Evolutionary conservation across 2,113 vertebrate species (phyloP), one percentile per base, ranked within the genome.

Genomic region (Bostrychus sinensis): DNA sequence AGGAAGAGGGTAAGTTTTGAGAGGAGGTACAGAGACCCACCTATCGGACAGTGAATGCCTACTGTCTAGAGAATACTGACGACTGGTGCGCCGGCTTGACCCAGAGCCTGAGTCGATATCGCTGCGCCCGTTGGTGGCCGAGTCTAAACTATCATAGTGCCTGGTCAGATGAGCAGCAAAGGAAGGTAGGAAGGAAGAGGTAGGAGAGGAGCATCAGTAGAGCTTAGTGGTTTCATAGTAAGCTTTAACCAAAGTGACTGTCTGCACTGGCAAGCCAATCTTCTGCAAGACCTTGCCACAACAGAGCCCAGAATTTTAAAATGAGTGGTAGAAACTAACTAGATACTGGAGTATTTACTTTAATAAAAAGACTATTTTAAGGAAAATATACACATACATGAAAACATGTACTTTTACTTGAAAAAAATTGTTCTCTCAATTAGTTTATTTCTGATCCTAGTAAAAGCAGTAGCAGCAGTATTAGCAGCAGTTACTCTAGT

Each of bases 131-230:
- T 93, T 94, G 91, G 95, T 89, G 92, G 95, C 95, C 80, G 94
- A 95, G 83, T 97, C 95, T 93, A 96, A 92, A 78, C 95, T 97
- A 97, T 93, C 94, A 89, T 92, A 94, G 93, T 82, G 93, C 93
- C 94, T 94, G 93, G 91, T 56, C 79, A 36, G 77, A 91, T 92
- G 89, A 86, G 85, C 74, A 69, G 84, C 72, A 78, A 74, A 73
- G 81, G 69, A 28, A 30, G 53, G 14, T 30, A 36, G 53, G 50
- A 36, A 36, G 53, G 53, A 36, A 55, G 53, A 81, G 79, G 85
- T 71, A 34, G 87, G 80, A 92, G 89, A 94, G 92, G 86, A 93
- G 56, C 87, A 73, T 93, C 89, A 94, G 91, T 87, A 62, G 86
- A 82, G 81, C 86, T 88, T 77, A 74, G 69, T 66, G 80, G 58